phyloP scores from a whole-genome alignment of 2,888 invertebrate genomes.

The Balanococcus diminutus region DNA sequence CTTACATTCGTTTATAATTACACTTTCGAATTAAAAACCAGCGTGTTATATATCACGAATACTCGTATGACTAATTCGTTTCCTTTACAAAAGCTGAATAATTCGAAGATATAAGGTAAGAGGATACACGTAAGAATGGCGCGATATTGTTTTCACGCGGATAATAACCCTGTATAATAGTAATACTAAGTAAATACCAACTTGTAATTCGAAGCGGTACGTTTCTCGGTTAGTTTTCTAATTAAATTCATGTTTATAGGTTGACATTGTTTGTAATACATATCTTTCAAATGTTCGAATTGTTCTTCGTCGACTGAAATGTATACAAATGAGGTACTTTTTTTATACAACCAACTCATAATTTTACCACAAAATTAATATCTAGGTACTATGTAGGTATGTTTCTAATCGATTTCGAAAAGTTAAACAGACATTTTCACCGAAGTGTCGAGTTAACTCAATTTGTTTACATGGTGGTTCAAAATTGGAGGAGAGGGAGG shows the following conservation, averaged over 20 bases:
- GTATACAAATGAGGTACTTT: neutral
- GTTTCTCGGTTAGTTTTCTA: slow-evolving; percentile 20
- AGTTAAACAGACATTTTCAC: too few species aligned
- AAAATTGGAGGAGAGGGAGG: too few species aligned
- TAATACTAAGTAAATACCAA: slow-evolving; percentile 7
- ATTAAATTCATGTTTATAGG: slow-evolving; percentile 37
- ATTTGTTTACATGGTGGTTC: too few species aligned
- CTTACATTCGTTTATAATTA: neutral
- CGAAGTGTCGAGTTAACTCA: too few species aligned
- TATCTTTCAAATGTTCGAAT: slow-evolving; percentile 35
- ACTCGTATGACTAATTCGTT: neutral
- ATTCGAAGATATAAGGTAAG: neutral
- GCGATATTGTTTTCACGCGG: neutral
- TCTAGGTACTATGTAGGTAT: too few species aligned
- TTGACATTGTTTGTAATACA: slow-evolving; percentile 22
- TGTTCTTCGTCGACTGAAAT: slow-evolving; percentile 32
- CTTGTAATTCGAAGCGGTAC: slow-evolving; percentile 6
- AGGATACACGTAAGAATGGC: neutral
- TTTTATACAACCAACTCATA: neutral
- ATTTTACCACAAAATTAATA: neutral
- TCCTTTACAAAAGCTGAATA: neutral
- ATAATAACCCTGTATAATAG: neutral
- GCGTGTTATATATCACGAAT: neutral
- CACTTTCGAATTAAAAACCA: neutral
- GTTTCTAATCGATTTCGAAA: too few species aligned